Base-by-base conservation (phyloP, 2,797 vertebrate genomes). In the Perdix hodgsoniae region DNA sequence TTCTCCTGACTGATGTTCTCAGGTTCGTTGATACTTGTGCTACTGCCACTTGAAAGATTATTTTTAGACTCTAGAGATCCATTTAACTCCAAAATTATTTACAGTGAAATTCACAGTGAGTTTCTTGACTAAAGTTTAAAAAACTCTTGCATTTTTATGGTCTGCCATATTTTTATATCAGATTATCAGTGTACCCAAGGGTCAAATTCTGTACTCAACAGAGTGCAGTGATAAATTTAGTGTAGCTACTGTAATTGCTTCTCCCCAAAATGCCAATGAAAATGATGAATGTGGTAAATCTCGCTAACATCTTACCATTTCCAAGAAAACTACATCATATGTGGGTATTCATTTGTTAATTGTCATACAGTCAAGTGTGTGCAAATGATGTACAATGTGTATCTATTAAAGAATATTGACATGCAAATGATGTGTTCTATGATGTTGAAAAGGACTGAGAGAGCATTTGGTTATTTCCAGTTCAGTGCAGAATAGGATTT, bases 301-400 rank as follows among this genome's bases (percentile, higher is more conserved):
- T 94, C 29, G 37, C 33, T 24, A 9, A 88, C 82, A 52, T 88
- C 76, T 94, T 59, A 80, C 11, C 9, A 27, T 74, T 90, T 77
- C 45, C 89, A 37, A 79, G 67, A 77, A 94, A 89, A 54, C 73
- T 56, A 27, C 27, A 65, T 81, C 71, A 74, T 40, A 60, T 50
- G 65, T 59, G 80, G 77, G 82, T 67, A 87, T 7, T 90, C 69
- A 91, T 91, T 91, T 84, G 15, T 90, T 95, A 91, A 94, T 91
- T 92, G 42, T 79, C 56, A 49, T n/a, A 56, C 10, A 60, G 63
- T 78, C 14, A 92, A 82, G 73, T 49, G 15, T 33, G 88, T 91
- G 72, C 31, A 95, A 80, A 94, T 91, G 8, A 77, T 83, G 40
- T 65, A 91, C 67, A 90, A 71, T 74, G 44, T 80, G 42, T 31